Conservation (phyloP, 2,113 vertebrate genomes). For the Oostethus manadensis region DNA sequence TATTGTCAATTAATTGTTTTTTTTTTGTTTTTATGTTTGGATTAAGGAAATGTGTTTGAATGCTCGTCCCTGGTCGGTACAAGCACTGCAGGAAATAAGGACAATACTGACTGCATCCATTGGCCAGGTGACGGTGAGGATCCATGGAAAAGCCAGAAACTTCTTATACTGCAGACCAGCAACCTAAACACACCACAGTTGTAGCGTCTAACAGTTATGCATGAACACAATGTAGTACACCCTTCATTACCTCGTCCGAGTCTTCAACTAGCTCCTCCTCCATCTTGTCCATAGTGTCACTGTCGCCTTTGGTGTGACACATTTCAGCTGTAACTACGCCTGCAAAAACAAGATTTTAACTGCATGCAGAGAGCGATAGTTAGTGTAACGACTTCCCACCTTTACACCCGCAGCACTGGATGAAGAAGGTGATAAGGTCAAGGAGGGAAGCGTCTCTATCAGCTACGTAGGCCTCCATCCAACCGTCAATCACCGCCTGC, state of each 20-base stretch:
- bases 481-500: conserved; percentile 85
- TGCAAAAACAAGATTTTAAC: conserved; percentile 34
- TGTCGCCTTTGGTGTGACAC: conserved; percentile 78
- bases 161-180: conserved; percentile 86
- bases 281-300: conserved; percentile 81
- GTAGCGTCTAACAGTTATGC: background rate
- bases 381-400: conserved; percentile 52
- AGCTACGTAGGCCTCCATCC: conserved; percentile 80
- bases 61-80: too few relatives aligned
- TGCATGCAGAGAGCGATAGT: conserved; percentile 28
- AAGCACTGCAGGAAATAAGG: background rate
- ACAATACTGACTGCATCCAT: conserved; percentile 73
- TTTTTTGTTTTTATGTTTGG: too few relatives aligned
- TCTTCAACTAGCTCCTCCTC: conserved; percentile 84
- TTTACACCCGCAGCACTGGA: conserved; percentile 89
- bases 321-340: conserved; percentile 89
- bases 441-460: conserved; percentile 84
- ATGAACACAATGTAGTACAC: background rate
- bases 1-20: too few relatives aligned
- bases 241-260: conserved; percentile 77
- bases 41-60: too few relatives aligned
- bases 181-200: conserved; percentile 59
- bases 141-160: conserved; percentile 89
- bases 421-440: conserved; percentile 91
- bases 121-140: conserved; percentile 89